These are phyloP conservation scores for Echinometra lucunter DNA, from an alignment of 53 echinoderm and acorn worm species.

Conservation along the genomic window DNA sequence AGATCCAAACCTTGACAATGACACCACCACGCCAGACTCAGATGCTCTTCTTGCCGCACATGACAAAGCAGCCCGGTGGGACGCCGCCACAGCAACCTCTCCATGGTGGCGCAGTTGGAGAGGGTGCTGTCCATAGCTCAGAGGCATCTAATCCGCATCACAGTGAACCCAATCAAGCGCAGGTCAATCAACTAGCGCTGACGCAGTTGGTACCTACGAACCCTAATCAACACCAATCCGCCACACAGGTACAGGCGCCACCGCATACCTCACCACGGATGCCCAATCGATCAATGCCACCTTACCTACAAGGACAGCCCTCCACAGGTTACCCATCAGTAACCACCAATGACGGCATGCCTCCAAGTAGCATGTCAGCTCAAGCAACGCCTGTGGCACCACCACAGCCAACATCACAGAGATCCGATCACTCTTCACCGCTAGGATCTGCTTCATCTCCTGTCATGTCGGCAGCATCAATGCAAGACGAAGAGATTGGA, in stretches of 20 bases:
- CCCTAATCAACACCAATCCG: background rate
- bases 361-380: too few relatives aligned
- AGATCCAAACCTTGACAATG: conserved; percentile 26
- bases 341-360: background rate
- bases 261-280: background rate
- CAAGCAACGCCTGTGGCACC: background rate
- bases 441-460: background rate
- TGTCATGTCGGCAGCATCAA: background rate
- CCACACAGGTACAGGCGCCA: background rate
- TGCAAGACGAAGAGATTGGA: conserved; percentile 57
- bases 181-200: conserved; percentile 35
- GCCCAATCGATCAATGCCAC: conserved; percentile 35
- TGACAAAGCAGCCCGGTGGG: conserved; percentile 52
- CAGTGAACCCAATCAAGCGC: conserved; percentile 9
- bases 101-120: background rate
- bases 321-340: background rate
- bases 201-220: conserved; percentile 26
- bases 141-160: background rate
- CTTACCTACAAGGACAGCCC: conserved; percentile 12
- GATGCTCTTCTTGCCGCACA: conserved; percentile 70
- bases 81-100: conserved; percentile 33
- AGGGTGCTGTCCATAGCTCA: conserved; percentile 10
- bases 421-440: conserved; percentile 33
- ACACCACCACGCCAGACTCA: conserved; percentile 62
- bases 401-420: background rate